Evolutionary conservation across 2,113 vertebrate species (phyloP).

Genomic region (Dissostichus mawsoni): DNA sequence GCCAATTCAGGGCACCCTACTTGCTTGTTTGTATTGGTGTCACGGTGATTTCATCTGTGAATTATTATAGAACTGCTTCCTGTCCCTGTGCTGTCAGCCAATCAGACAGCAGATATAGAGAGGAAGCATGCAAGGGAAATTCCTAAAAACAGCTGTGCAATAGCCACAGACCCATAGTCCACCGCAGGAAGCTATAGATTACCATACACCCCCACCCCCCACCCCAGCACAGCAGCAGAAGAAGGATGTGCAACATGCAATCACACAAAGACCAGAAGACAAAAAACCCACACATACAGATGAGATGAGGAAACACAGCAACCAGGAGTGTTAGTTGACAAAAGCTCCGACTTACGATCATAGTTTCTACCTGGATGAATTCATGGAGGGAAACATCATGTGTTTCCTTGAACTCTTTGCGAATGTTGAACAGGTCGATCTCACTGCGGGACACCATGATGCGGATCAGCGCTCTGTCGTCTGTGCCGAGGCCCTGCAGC

Average conservation of each 20-base stretch:
- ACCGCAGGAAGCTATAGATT: constrained; percentile 78
- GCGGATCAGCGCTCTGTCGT: constrained; percentile 93
- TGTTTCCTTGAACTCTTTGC: constrained; percentile 92
- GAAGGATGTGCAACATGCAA: constrained; percentile 66
- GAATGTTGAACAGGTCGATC: constrained; percentile 92
- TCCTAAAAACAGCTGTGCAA: constrained; percentile 85
- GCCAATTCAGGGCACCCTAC: constrained; percentile 45
- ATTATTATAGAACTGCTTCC: constrained; percentile 80
- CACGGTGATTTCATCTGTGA: constrained; percentile 73
- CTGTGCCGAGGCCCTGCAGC: constrained; percentile 92
- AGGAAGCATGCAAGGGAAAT: constrained; percentile 84
- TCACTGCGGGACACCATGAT: constrained; percentile 96
- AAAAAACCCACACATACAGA: constrained; percentile 38
- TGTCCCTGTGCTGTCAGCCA: constrained; percentile 73
- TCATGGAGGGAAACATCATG: constrained; percentile 91
- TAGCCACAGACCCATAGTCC: constrained; percentile 69
- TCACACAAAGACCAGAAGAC: constrained; percentile 36
- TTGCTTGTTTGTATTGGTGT: constrained; percentile 54
- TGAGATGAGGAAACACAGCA: constrained; percentile 19
- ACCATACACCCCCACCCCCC: constrained; percentile 54
- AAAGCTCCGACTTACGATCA: constrained; percentile 80
- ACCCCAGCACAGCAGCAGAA: constrained; percentile 61
- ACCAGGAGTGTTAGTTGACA: constrained; percentile 55
- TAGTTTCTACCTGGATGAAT: constrained; percentile 92
- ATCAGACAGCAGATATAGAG: constrained; percentile 69